phyloP scores from a whole-genome alignment of 2,888 invertebrate species.

The Hedya salicella region DNA sequence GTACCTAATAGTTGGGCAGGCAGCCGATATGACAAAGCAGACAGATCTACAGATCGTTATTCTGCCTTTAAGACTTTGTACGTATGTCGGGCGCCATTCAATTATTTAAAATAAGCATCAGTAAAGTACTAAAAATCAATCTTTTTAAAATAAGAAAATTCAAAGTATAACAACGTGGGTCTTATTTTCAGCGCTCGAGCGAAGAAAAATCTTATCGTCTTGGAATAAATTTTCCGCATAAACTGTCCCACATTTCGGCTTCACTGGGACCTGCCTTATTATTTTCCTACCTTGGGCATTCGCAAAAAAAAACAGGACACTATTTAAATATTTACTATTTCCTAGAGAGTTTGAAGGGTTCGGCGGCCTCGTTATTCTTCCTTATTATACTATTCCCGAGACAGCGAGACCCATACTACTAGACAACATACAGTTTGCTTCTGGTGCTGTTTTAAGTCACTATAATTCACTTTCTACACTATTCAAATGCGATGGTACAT shows the following conservation, averaged over 20 bases:
- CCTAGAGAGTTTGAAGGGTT: slow-evolving; percentile 11
- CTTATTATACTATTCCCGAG: not conserved
- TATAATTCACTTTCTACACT: no score
- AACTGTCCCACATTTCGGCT: not conserved
- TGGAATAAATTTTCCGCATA: slow-evolving; percentile 4
- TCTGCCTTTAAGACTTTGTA: no score
- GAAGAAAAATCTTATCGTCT: not conserved
- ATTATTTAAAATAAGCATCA: no score
- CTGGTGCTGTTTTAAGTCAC: no score
- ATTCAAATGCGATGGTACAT: no score
- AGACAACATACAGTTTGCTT: no score
- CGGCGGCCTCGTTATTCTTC: slow-evolving; percentile 8
- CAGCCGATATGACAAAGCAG: no score
- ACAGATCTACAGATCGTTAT: no score
- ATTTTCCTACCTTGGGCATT: not conserved
- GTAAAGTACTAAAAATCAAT: not conserved
- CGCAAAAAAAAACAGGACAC: not conserved
- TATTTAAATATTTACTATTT: slow-evolving; percentile 2
- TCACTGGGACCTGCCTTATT: not conserved
- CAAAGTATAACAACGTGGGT: not conserved
- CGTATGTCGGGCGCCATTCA: no score
- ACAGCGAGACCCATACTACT: no score
- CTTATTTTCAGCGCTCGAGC: not conserved
- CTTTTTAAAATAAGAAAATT: no score
- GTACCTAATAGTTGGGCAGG: no score